A percentile compares a stretch with the other conserved stretches of the same genome.
Conservation (phyloP, 2,113 vertebrate species). For the Amazona guildingii region DNA sequence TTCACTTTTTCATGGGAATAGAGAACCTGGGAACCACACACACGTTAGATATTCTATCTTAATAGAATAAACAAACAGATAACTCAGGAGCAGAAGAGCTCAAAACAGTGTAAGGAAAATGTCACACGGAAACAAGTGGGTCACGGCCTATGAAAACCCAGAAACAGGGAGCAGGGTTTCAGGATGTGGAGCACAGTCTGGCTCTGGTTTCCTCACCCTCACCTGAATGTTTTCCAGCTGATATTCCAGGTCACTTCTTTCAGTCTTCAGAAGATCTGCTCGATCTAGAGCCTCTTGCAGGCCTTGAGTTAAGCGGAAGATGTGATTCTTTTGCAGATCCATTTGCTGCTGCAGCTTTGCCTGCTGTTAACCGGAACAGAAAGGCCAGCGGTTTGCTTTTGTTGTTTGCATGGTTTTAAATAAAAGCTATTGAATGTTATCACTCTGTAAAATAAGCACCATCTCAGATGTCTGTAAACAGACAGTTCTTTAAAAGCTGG, state of each 20-base stretch:
- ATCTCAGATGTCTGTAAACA: background rate
- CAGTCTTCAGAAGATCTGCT: conserved; percentile 95
- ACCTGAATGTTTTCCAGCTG: conserved; percentile 99
- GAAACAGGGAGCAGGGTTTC: background rate
- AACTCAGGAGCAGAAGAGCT: background rate
- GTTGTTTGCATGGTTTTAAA: background rate
- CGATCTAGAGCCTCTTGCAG: conserved; percentile 95
- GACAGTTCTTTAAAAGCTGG: background rate
- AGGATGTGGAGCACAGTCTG: background rate
- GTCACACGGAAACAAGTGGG: background rate
- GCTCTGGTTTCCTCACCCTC: background rate
- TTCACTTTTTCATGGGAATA: conserved; percentile 99
- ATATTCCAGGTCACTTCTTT: conserved; percentile 95
- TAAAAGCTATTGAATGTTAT: background rate
- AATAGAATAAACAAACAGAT: background rate
- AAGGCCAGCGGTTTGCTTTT: background rate
- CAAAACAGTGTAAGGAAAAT: background rate
- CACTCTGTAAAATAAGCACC: background rate
- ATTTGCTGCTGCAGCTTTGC: conserved; percentile 98
- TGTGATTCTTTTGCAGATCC: conserved; percentile 97
- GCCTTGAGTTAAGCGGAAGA: conserved; percentile 97
- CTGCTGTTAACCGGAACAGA: conserved; percentile 79
- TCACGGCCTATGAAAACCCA: background rate
- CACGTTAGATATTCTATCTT: background rate
- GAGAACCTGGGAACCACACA: conserved; percentile 85